Conservation (phyloP, 2,113 vertebrate genomes). For the Brachirus orientalis region DNA sequence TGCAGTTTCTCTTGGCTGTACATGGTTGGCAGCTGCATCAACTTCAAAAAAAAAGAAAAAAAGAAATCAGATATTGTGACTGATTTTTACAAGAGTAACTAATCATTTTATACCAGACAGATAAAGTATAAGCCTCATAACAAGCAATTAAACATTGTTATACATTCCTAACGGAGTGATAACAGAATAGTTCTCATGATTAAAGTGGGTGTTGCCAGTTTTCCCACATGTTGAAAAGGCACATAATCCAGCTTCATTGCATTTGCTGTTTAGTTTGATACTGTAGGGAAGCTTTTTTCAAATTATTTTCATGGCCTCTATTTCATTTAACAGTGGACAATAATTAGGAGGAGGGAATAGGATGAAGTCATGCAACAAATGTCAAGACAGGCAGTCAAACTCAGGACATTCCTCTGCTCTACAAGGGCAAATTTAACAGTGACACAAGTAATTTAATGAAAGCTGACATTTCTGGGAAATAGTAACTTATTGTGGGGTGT, state of each 20-base stretch:
- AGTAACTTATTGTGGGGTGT: slow-evolving; percentile 39
- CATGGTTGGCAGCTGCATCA: slow-evolving; percentile 32
- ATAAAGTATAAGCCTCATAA: slow-evolving; percentile 13
- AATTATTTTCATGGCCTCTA: slow-evolving; percentile 44
- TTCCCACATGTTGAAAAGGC: too few relatives aligned
- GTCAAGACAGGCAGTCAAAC: slow-evolving; percentile 28
- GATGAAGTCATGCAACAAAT: slow-evolving; percentile 48
- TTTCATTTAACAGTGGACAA: slow-evolving; percentile 52
- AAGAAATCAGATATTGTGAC: slow-evolving; percentile 46
- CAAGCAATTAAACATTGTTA: slow-evolving; percentile 20
- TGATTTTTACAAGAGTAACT: slow-evolving; percentile 28
- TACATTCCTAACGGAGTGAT: slow-evolving; percentile 13
- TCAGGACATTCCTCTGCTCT: slow-evolving; percentile 32
- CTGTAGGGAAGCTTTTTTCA: slow-evolving; percentile 39
- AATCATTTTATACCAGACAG: slow-evolving; percentile 31
- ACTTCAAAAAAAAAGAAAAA: slow-evolving; percentile 60
- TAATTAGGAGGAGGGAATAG: slow-evolving; percentile 32
- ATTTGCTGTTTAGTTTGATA: slow-evolving; percentile 53
- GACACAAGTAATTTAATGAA: slow-evolving; percentile 50
- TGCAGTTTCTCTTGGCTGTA: slow-evolving; percentile 54
- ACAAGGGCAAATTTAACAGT: slow-evolving; percentile 41
- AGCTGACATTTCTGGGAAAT: slow-evolving; percentile 59
- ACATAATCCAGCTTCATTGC: slow-evolving; percentile 40
- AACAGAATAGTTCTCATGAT: slow-evolving; percentile 12
- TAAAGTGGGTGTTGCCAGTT: slow-evolving; percentile 17